These are phyloP conservation scores for Pampus argenteus DNA, from an alignment of 2,797 vertebrate species.

Conservation along the genomic window DNA sequence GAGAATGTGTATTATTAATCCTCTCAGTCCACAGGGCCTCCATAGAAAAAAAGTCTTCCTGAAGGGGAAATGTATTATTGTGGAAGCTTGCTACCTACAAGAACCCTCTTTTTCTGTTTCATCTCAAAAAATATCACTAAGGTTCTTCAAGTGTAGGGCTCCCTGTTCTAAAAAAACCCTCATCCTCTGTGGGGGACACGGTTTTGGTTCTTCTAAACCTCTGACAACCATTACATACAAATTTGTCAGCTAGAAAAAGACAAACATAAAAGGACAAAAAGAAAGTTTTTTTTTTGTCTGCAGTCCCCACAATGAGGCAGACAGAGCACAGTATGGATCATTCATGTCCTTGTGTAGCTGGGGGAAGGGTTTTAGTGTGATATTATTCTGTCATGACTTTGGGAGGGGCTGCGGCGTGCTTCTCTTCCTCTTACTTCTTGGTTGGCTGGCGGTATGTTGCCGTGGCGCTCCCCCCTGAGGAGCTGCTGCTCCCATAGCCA, in stretches of 20 bases:
- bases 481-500: conserved; percentile 90
- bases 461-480: conserved; percentile 86
- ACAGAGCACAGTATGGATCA: conserved; percentile 81
- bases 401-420: conserved; percentile 85
- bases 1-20: conserved; percentile 67
- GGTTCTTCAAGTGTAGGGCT: conserved; percentile 67
- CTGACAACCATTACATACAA: conserved; percentile 74
- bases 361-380: conserved; percentile 47
- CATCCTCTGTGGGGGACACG: conserved; percentile 52
- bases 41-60: conserved; percentile 61
- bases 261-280: conserved; percentile 61
- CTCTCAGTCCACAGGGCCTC: conserved; percentile 62
- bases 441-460: conserved; percentile 94
- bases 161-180: conserved; percentile 67
- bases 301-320: conserved; percentile 71
- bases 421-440: conserved; percentile 98
- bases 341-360: conserved; percentile 67
- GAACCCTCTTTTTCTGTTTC: conserved; percentile 70
- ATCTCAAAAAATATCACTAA: conserved; percentile 76
- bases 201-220: conserved; percentile 73
- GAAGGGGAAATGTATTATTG: conserved; percentile 57
- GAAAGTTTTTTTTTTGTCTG: conserved; percentile 54
- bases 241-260: conserved; percentile 81
- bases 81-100: conserved; percentile 66
- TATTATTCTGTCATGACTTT: conserved; percentile 85